phyloP scores from a whole-genome alignment of 2,113 vertebrate species.

The Ursus arctos region DNA sequence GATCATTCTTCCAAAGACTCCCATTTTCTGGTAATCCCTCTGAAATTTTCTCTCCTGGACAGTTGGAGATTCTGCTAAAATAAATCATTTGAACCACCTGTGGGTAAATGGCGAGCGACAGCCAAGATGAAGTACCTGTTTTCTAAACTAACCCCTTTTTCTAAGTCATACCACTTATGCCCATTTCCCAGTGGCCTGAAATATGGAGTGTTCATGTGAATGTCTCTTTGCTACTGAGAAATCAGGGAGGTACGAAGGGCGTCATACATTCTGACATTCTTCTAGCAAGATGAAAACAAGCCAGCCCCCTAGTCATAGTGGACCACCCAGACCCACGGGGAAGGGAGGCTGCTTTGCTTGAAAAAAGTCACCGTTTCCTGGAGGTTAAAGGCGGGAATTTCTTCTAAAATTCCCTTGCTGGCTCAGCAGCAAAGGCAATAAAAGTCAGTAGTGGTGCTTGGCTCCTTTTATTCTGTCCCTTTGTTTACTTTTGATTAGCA shows the following conservation, averaged over 20 bases:
- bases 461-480: slow-evolving; percentile 38
- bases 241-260: background rate
- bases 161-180: background rate
- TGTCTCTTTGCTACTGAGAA: slow-evolving; percentile 39
- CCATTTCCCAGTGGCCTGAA: background rate
- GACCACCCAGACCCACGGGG: background rate
- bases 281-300: background rate
- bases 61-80: background rate
- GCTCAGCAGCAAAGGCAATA: slow-evolving; percentile 6
- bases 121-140: background rate
- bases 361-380: slow-evolving; percentile 52
- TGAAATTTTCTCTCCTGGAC: background rate
- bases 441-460: slow-evolving; percentile 28
- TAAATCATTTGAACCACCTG: background rate
- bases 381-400: slow-evolving; percentile 54
- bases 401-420: slow-evolving; percentile 48
- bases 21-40: background rate
- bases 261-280: background rate
- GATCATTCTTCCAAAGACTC: background rate
- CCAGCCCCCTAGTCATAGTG: background rate
- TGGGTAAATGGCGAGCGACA: background rate
- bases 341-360: background rate
- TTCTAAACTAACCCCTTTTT: background rate
- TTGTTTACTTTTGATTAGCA: slow-evolving; percentile 72
- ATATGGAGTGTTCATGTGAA: background rate